phyloP scores from a whole-genome alignment of 2,113 vertebrate genomes.

The Morone saxatilis region DNA sequence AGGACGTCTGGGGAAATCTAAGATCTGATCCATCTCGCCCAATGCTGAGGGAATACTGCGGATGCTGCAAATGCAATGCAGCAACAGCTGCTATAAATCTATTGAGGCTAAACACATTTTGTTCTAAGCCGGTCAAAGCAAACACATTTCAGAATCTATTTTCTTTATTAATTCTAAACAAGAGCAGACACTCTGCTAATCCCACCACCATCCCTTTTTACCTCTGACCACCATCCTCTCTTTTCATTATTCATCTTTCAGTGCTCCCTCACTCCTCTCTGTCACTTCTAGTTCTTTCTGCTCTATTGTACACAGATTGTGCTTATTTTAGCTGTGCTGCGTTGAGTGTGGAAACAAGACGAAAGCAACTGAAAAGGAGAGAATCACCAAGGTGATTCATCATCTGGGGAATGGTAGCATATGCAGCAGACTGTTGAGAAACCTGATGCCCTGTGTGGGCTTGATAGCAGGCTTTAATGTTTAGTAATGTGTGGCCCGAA shows the following conservation, averaged over 20 bases:
- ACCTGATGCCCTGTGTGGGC: slow-evolving; percentile 48
- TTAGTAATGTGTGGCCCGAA: slow-evolving; percentile 30
- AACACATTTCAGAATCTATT: slow-evolving; percentile 54
- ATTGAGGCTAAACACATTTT: slow-evolving; percentile 46
- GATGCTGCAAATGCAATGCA: slow-evolving; percentile 48
- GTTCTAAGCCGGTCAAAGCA: slow-evolving; percentile 22
- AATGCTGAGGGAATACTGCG: not conserved
- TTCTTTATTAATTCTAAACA: slow-evolving; percentile 46
- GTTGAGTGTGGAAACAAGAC: slow-evolving; percentile 33
- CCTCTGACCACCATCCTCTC: slow-evolving; percentile 11
- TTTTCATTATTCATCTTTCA: slow-evolving; percentile 61
- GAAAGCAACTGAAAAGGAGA: slow-evolving; percentile 22
- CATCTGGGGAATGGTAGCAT: slow-evolving; percentile 16
- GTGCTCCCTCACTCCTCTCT: slow-evolving; percentile 29
- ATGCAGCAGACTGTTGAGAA: slow-evolving; percentile 38
- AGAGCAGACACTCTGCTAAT: slow-evolving; percentile 40
- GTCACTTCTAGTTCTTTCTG: slow-evolving; percentile 44
- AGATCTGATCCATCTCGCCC: slow-evolving; percentile 2
- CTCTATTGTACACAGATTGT: slow-evolving; percentile 35
- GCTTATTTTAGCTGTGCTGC: slow-evolving; percentile 56
- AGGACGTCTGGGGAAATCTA: slow-evolving; percentile 48
- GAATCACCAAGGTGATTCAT: slow-evolving; percentile 59
- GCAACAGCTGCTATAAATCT: slow-evolving; percentile 60
- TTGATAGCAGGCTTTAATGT: slow-evolving; percentile 37
- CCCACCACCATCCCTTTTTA: slow-evolving; percentile 24